A percentile compares a stretch with the other conserved stretches of the same genome.
Conservation (phyloP, 2,797 vertebrate genomes). For the Spinus pinus region DNA sequence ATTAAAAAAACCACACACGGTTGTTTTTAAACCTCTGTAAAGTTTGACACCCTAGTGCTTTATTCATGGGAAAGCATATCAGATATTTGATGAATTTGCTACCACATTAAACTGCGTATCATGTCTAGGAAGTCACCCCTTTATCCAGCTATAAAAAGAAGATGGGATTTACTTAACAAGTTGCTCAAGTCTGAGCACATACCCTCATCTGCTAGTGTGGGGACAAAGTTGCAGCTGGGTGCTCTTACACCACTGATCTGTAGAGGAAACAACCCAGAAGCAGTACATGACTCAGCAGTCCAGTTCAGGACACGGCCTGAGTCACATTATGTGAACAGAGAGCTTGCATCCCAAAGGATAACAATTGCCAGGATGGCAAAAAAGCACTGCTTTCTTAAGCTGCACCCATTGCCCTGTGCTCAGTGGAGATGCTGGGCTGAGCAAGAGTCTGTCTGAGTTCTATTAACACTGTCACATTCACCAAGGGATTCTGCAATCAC, state of each 20-base stretch:
- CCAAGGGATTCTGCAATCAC: background rate
- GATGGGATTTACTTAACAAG: background rate
- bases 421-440: background rate
- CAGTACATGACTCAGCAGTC: accelerated
- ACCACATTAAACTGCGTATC: background rate
- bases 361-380: background rate
- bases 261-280: background rate
- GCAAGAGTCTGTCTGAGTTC: background rate
- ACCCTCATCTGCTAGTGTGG: background rate
- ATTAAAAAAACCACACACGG: background rate
- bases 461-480: background rate
- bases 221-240: background rate
- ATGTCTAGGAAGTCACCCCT: background rate
- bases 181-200: background rate
- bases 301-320: background rate
- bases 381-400: background rate
- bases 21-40: background rate
- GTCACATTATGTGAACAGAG: accelerated
- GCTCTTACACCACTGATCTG: background rate
- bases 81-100: background rate
- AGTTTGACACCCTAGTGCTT: background rate
- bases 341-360: background rate
- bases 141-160: background rate
- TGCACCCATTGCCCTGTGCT: background rate
- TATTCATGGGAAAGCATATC: background rate